phyloP scores from a whole-genome alignment of 2,113 vertebrate genomes.

The Rhinogobius similis region DNA sequence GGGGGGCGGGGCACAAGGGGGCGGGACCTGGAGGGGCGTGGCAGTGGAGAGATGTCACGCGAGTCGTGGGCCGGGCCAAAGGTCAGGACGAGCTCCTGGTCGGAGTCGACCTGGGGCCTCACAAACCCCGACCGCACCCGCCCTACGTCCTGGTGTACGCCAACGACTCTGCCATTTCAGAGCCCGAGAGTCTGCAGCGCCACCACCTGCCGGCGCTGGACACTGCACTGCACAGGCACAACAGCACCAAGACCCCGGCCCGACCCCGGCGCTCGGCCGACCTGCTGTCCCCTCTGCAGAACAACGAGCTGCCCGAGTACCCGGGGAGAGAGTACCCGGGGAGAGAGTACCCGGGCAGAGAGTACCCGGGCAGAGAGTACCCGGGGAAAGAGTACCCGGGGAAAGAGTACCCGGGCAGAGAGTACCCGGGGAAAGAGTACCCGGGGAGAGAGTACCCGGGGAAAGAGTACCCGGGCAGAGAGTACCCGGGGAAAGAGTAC shows the following conservation, averaged over 20 bases:
- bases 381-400: constrained; percentile 83
- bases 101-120: constrained; percentile 79
- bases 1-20: constrained; percentile 85
- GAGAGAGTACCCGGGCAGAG: constrained; percentile 57
- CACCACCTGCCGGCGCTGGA: constrained; percentile 45
- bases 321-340: constrained; percentile 41
- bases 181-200: constrained; percentile 86
- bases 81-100: constrained; percentile 82
- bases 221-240: constrained; percentile 52
- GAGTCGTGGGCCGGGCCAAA: constrained; percentile 81
- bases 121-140: constrained; percentile 63
- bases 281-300: constrained; percentile 85
- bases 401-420: constrained; percentile 60
- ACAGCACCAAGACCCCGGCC: constrained; percentile 33
- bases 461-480: constrained; percentile 67
- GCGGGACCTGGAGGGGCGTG: constrained; percentile 82
- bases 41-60: constrained; percentile 92
- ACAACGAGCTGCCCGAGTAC: constrained; percentile 86
- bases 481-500: constrained; percentile 74
- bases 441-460: constrained; percentile 59
- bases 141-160: constrained; percentile 95
- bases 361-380: background rate
- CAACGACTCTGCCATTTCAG: constrained; percentile 91
- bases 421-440: background rate
- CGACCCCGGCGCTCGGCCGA: constrained; percentile 78